Evolutionary conservation across 2,113 vertebrate genomes (phyloP), one percentile per base, ranked within the genome.

Genomic region (Bubo scandiacus): DNA sequence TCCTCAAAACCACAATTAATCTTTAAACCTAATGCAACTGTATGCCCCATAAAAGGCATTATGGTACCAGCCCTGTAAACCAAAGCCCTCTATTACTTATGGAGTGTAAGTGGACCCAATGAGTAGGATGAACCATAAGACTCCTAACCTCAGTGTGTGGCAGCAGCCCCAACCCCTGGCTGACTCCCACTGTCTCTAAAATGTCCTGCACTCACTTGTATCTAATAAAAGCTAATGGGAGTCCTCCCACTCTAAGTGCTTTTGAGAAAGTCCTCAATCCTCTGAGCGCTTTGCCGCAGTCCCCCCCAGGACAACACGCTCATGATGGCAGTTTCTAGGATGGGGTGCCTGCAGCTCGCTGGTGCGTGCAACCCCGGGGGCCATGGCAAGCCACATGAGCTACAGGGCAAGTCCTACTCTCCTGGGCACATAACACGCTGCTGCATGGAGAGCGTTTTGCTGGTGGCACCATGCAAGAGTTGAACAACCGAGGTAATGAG

Each of bases 301-400:
- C 42, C 54, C 32, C 42, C 19, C 2, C 47, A 59, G 71, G 20
- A 91, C 57, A 59, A 51, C 11, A 10, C 0, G 12, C 34, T 55
- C 5, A 0, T 1, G 42, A 29, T 4, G n/a, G 57, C 29, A 42
- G 25, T 25, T 29, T 45, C 15, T 30, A 86, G n/a, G 54, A 36
- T 0, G 6, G 21, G 43, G 34, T n/a, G 17, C 54, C 73, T 2
- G 1, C 2, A 16, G 81, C 58, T 63, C 2, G 3, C 57, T 30
- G 25, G 18, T 2, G 13, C 38, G 4, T 1, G 4, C 17, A 14
- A 32, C 36, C 36, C 65, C 32, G 20, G 55, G 42, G 14, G 32
- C 51, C 0, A 0, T 7, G 45, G 42, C 65, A 26, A 51, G 25
- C 42, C 6, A 10, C 0, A 4, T 1, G 34, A 74, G 59, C 88